These are phyloP conservation scores for Hyla sarda DNA, from an alignment of 2,113 vertebrate genomes.

Conservation along the genomic window DNA sequence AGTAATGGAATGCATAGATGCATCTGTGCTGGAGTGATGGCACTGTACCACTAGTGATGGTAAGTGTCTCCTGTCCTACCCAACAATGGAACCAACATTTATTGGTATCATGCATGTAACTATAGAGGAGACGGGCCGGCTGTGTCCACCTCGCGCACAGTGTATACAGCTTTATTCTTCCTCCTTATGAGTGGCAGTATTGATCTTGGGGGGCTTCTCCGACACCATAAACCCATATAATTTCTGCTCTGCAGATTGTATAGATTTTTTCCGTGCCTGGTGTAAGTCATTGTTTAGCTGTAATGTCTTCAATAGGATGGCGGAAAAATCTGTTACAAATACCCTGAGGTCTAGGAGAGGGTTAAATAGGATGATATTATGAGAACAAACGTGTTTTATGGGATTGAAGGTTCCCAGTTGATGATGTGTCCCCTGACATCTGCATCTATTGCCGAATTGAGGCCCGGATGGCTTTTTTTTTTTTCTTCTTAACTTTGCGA, in stretches of 20 bases:
- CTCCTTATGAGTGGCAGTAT: background rate
- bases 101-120: background rate
- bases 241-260: background rate
- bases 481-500: too few relatives aligned
- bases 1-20: too few relatives aligned
- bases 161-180: too few relatives aligned
- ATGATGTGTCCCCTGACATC: slow-evolving; percentile 32
- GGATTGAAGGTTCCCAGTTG: slow-evolving; percentile 40
- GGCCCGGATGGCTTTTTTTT: slow-evolving; percentile 7
- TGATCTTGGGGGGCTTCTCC: background rate
- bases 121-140: background rate
- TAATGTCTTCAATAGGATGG: background rate
- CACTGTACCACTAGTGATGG: too few relatives aligned
- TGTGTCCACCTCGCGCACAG: background rate
- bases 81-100: background rate
- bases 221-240: background rate
- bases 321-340: background rate
- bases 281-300: background rate
- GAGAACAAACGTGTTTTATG: background rate
- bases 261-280: background rate
- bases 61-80: too few relatives aligned
- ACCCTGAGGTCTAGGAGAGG: background rate
- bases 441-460: background rate
- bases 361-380: background rate
- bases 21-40: too few relatives aligned